Base-by-base conservation (phyloP, 2,797 vertebrate species). In the Neoniphon sammara region DNA sequence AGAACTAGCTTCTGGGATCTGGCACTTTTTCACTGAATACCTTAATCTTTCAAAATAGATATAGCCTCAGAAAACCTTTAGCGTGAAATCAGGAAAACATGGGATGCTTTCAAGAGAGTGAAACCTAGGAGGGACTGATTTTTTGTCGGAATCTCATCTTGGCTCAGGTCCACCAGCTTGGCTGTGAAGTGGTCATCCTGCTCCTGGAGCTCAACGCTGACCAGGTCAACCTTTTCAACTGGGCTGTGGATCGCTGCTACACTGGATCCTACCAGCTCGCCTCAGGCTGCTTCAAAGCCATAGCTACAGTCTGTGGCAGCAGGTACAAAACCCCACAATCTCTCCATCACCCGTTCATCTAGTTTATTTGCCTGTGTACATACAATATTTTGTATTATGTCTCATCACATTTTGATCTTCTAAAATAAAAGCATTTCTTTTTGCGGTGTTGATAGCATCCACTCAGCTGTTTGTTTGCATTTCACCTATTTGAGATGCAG, bases 201-300 rank as follows among this genome's bases (percentile, higher is more conserved):
- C 92, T 99, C 31, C 87, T 99, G 79, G 97, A 99, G 84, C 94
- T 99, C 83, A 99, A 99, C 84, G 93, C 95, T 42, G 97, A 99
- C 91, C 98, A 99, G 88, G 94, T 96, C 79, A 97, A 99, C 89
- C 95, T 99, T 47, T 98, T 99, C 87, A 98, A 98, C 78, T 99
- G 98, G 98, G 97, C 97, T 4, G 98, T 99, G 81, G 97, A 99
- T 88, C 95, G 98, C 58, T 99, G 98, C 91, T 99, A 97, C 81
- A 98, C 97, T 0, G 98, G 97, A 68, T 97, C 98, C 77, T 96
- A 96, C 88, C 97, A 97, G 80, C 96, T 99, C 0, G 96, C 97
- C 1, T 99, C 97, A 0, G 97, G 98, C 71, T 99, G 97, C 90
- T 99, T 98, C 91, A 98, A 97, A 93, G 98, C 97, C 82, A 98